Base-by-base conservation (phyloP, 1,140 invertebrate genomes). In the Pinna nobilis region DNA sequence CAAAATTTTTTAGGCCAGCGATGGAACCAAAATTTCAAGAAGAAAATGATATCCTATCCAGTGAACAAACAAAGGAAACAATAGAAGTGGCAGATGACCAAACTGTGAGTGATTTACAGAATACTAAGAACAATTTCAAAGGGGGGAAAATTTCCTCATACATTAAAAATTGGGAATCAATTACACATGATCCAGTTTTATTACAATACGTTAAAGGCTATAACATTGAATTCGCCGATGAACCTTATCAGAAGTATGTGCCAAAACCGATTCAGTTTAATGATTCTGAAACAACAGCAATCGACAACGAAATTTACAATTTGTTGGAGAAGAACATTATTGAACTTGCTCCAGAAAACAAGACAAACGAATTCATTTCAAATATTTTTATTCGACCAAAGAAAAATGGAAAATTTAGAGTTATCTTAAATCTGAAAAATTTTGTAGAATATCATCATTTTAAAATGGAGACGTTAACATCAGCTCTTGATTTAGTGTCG, bases 381-480 rank as follows among this genome's bases (percentile, higher is more conserved):
- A 53, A 53, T 23, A 53, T 53, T 53, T 53, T 53, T 53, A 3
- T 53, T 15, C 23, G 50, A 53, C 15, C 50, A 23, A 20, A 53
- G 23, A 23, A 53, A 44, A 7, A 18, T 44, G 7, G 41, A 7
- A 44, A 44, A 44, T n/a, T n/a, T n/a, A n/a, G n/a, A n/a, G n/a
- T n/a, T n/a, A n/a, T n/a, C n/a, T n/a, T n/a, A n/a, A 23, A 59
- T 28, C 30, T 59, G 30, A 59, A 59, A 23, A 23, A 59, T 13
- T 30, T 23, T 61, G 35, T 78, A 3, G 44, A n/a, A 32, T 71
- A 70, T 49, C 23, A 67, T 59, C 69, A 76, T 60, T 79, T 79
- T 23, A 76, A 76, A 68, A 78, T 78, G 73, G 77, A 75, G 7
- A 67, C 77, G 1, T 35, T 75, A 11, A 41, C 65, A 23, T 37